phyloP scores from a whole-genome alignment of 2,888 invertebrate genomes.

The Macrosoma leucophasiata region DNA sequence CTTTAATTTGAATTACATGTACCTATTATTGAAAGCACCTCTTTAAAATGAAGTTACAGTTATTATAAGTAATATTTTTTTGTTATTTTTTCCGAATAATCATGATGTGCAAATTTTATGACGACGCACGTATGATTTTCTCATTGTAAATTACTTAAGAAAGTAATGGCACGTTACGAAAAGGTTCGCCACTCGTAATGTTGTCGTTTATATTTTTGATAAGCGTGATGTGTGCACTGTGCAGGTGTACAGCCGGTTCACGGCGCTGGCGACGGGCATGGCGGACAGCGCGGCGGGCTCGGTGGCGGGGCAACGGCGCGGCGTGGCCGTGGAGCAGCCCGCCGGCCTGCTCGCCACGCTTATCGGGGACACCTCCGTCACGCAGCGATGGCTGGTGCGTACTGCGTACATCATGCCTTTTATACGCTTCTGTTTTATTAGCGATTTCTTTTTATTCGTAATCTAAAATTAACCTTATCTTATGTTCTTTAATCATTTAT shows the following conservation, averaged over 20 bases:
- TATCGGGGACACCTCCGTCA: constrained; percentile 98
- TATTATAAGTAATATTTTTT: too few relatives aligned
- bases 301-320: constrained; percentile 95
- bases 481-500: too few relatives aligned
- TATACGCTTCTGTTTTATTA: not conserved
- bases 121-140: too few relatives aligned
- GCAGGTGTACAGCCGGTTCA: constrained; percentile 85
- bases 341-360: constrained; percentile 93
- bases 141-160: too few relatives aligned
- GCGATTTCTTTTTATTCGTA: not conserved
- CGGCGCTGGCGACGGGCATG: constrained; percentile 93
- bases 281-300: constrained; percentile 97
- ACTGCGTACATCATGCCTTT: constrained; percentile 5
- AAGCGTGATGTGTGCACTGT: not conserved
- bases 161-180: too few relatives aligned
- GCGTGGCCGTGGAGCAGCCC: constrained; percentile 96
- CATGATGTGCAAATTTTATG: too few relatives aligned
- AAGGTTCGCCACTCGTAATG: too few relatives aligned
- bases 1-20: too few relatives aligned
- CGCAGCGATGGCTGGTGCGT: constrained; percentile 97
- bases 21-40: too few relatives aligned
- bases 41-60: too few relatives aligned
- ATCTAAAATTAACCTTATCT: too few relatives aligned
- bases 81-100: too few relatives aligned
- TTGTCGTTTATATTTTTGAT: not conserved